Evolutionary conservation across 2,113 vertebrate genomes (phyloP).

Genomic region (Gadus chalcogrammus): DNA sequence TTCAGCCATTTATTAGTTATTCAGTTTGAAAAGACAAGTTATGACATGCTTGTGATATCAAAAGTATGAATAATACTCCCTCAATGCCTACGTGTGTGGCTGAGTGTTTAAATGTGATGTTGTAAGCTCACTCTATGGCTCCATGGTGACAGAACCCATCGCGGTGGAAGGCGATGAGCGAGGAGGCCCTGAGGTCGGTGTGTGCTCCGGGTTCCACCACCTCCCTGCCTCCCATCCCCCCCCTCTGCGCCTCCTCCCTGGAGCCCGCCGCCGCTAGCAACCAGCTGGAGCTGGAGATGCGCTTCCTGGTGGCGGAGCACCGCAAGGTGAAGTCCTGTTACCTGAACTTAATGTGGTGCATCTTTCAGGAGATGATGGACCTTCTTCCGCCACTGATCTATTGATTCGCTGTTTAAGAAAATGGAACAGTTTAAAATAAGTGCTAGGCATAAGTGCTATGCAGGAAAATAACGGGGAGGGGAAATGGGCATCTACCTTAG

Average conservation of each 20-base stretch:
- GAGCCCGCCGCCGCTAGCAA: slow-evolving; percentile 84
- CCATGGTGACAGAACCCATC: slow-evolving; percentile 74
- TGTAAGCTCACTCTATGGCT: neutral
- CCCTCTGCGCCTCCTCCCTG: slow-evolving; percentile 80
- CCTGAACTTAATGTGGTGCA: neutral
- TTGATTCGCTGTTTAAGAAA: too few relatives aligned
- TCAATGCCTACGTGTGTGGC: too few relatives aligned
- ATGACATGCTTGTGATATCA: too few relatives aligned
- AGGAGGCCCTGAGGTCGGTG: slow-evolving; percentile 89
- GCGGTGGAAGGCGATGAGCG: slow-evolving; percentile 96
- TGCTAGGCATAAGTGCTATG: too few relatives aligned
- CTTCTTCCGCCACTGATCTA: neutral
- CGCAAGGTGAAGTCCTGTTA: slow-evolving; percentile 81
- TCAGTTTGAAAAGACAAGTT: too few relatives aligned
- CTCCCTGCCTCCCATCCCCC: slow-evolving; percentile 82
- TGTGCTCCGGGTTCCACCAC: slow-evolving; percentile 79
- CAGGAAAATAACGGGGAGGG: too few relatives aligned
- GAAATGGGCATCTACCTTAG: too few relatives aligned
- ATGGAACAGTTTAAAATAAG: too few relatives aligned
- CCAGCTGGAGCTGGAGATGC: slow-evolving; percentile 88
- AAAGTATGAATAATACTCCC: too few relatives aligned
- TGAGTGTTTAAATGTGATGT: neutral
- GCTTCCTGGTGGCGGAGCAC: slow-evolving; percentile 84
- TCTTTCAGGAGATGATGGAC: neutral
- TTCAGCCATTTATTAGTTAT: too few relatives aligned